Conservation (phyloP, 2,113 vertebrate genomes). For the Dasyurus viverrinus region DNA sequence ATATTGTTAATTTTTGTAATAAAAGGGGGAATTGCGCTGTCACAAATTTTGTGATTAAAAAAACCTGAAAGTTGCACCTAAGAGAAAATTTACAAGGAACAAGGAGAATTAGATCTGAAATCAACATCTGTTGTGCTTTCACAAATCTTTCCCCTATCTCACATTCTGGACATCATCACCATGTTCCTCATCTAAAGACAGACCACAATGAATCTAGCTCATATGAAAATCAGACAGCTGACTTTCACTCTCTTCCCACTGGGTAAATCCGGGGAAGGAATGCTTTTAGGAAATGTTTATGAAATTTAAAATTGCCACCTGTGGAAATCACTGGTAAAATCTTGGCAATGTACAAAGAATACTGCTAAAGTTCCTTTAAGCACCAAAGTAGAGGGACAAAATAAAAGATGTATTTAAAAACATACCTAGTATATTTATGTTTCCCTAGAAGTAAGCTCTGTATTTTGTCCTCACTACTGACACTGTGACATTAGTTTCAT, state of each 20-base stretch:
- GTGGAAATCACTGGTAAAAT: slow-evolving; percentile 30
- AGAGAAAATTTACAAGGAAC: slow-evolving; percentile 39
- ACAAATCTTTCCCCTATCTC: slow-evolving; percentile 47
- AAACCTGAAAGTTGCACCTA: slow-evolving; percentile 23
- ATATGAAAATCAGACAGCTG: slow-evolving; percentile 17
- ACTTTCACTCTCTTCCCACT: slow-evolving; percentile 29
- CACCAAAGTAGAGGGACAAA: not conserved
- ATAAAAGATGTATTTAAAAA: slow-evolving; percentile 31
- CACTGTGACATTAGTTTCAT: slow-evolving; percentile 49
- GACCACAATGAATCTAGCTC: slow-evolving; percentile 22
- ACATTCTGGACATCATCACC: slow-evolving; percentile 20
- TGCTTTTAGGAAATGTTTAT: slow-evolving; percentile 21
- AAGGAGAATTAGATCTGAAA: slow-evolving; percentile 48
- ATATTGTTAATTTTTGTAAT: slow-evolving; percentile 56
- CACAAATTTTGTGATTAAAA: not conserved
- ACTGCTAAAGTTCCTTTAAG: slow-evolving; percentile 54
- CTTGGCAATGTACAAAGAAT: not conserved
- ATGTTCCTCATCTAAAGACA: slow-evolving; percentile 38
- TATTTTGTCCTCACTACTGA: slow-evolving; percentile 55
- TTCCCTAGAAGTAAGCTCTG: slow-evolving; percentile 54
- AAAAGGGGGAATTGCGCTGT: not conserved
- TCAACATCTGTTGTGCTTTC: slow-evolving; percentile 39
- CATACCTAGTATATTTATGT: slow-evolving; percentile 22
- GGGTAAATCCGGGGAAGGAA: slow-evolving; percentile 23
- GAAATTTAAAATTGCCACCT: slow-evolving; percentile 33